Base-by-base conservation (phyloP, 2,888 invertebrate genomes). In the Pachycephus smyrnensis region DNA sequence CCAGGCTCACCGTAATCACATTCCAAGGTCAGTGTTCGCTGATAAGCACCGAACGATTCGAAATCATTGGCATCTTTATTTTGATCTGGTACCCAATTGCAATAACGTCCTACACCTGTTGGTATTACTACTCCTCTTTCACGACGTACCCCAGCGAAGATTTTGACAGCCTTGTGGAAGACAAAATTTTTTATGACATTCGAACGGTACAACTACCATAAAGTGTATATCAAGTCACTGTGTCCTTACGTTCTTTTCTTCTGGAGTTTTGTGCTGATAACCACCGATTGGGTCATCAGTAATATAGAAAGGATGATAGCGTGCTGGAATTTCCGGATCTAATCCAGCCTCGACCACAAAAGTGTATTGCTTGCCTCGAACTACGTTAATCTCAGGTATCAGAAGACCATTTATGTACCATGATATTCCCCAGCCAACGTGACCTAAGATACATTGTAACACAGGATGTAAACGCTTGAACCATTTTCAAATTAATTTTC, bases 331-430 rank as follows among this genome's bases (percentile, higher is more conserved):
- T 33, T 95, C 95, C 0, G 96, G 94, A 91, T 98, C 94, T 69
- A 94, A 92, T 32, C 98, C 98, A 0, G 97, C 98, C 92, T 98
- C 98, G 3, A 95, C 95, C 55, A 97, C 95, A 90, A 98, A 98
- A 0, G 96, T 97, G 91, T 98, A 98, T 30, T 95, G 95, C 90
- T 94, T 95, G 11, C 98, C 97, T 76, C 98, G 94, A 1, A 98
- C 96, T 69, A 98, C 96, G 89, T 97, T 95, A 85, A 98, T 95
- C 93, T 97, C 98, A 0, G 98, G 98, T 84, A 98, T 97, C 30
- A 98, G 93, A 3, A 98, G 93, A 0, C 98, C 98, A 92, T 98
- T 98, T 89, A 98, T 97, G 93, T 97, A 98, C 97, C 97, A 98
- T 0, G 97, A 95, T 82, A 98, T 96, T 37, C 98, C 98, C 98